Evolutionary conservation across 2,888 invertebrate genomes (phyloP), one percentile per base, ranked within the genome.

Genomic region (Sarcophaga caerulescens): DNA sequence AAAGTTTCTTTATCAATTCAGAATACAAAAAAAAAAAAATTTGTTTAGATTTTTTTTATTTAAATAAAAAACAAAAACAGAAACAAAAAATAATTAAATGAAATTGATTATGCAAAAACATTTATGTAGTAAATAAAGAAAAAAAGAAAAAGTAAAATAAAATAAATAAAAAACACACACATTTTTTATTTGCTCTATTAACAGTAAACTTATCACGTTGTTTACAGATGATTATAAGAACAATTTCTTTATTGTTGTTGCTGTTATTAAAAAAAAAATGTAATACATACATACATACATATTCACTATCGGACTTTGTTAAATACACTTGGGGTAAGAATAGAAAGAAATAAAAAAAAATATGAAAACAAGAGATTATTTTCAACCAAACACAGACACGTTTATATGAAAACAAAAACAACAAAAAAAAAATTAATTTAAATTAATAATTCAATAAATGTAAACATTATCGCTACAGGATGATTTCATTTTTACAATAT

Each of bases 171-270:
- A 35, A 44, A 35, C 25, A 66, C 23, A 77, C 35, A 35, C 35
- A 35, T 63, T 66, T 25, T 70, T 57, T 79, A 75, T 81, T 86
- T 86, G 86, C 84, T 86, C 86, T 84, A 84, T 75, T 86, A 86
- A 84, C 75, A 35, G 78, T 63, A 70, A 83, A 82, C 79, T 73
- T 82, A 86, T 84, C 86, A 86, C 86, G 86, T 74, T 86, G 86
- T 84, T 84, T 81, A 86, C 84, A 66, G 77, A 78, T 84, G 84
- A 84, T 71, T 68, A 12, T 45, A 60, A 57, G 25, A 52, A 82
- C 21, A 71, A 71, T 14, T 52, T 52, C 52, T 52, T 17, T 52
- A 14, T 17, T 14, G 52, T 52, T 17, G 4, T 52, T 52, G 52
- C 5, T 47, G 47, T 47, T 47, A 8, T 47, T 47, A 47, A 47